These are phyloP conservation scores for Epicampocera succincta DNA, from an alignment of 2,888 invertebrate species.

Conservation along the genomic window DNA sequence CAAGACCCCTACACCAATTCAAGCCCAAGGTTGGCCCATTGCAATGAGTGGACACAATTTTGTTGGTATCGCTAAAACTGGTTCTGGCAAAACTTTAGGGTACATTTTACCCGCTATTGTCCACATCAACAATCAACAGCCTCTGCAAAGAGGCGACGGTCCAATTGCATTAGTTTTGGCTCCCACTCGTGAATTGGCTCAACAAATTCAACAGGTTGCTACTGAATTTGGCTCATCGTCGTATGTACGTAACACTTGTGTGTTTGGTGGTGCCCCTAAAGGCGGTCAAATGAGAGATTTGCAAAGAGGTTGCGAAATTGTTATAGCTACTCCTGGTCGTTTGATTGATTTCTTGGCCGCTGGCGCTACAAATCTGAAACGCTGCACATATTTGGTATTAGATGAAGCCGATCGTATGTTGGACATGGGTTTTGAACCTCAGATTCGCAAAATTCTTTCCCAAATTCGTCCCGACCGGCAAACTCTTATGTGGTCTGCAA, in stretches of 20 bases:
- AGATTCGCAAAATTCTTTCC: conserved; percentile 96
- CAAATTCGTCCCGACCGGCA: conserved; percentile 97
- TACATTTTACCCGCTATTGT: conserved; percentile 93
- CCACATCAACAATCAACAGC: conserved; percentile 92
- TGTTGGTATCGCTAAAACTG: conserved; percentile 93
- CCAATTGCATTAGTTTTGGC: conserved; percentile 92
- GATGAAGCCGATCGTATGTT: conserved; percentile 98
- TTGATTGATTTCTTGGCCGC: conserved; percentile 93
- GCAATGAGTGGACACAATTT: conserved; percentile 91
- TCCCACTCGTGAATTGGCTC: conserved; percentile 90
- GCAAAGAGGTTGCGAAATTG: conserved; percentile 92
- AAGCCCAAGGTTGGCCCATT: conserved; percentile 94
- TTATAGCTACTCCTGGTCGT: conserved; percentile 95
- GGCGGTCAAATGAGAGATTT: conserved; percentile 89
- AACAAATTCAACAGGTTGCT: conserved; percentile 93
- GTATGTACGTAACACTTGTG: conserved; percentile 91
- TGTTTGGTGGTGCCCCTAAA: conserved; percentile 95
- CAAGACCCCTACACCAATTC: conserved; percentile 91
- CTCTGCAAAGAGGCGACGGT: conserved; percentile 89
- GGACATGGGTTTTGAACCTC: conserved; percentile 99
- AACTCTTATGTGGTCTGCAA: conserved; percentile 99
- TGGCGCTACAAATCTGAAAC: conserved; percentile 88
- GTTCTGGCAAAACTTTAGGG: conserved; percentile 90
- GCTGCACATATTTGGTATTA: conserved; percentile 93
- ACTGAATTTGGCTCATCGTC: conserved; percentile 90